These are phyloP conservation scores for Ginglymostoma cirratum DNA, from an alignment of 2,113 vertebrate species.

Conservation along the genomic window DNA sequence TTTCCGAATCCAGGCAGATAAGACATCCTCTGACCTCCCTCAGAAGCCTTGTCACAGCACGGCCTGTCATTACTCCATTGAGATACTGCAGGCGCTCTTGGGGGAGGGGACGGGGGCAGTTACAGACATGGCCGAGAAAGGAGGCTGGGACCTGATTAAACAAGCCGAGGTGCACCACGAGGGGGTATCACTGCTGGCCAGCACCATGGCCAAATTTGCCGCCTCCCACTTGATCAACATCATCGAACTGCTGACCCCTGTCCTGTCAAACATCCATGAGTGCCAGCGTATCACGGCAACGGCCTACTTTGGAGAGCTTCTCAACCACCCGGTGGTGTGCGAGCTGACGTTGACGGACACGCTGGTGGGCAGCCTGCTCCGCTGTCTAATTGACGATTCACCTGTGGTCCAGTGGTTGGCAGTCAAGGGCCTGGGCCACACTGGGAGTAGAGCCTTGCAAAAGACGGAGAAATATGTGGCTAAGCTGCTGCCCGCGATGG, in stretches of 20 bases:
- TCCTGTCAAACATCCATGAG: background rate
- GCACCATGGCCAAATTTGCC: background rate
- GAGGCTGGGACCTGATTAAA: background rate
- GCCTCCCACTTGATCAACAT: background rate
- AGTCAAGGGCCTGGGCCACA: background rate
- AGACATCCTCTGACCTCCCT: background rate
- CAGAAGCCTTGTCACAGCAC: background rate
- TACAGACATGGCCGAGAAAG: background rate
- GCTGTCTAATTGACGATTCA: background rate
- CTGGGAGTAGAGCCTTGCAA: background rate
- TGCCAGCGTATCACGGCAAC: background rate
- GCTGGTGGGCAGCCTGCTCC: background rate
- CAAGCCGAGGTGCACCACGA: background rate
- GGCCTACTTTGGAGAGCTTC: background rate
- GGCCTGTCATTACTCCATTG: background rate
- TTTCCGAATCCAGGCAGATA: background rate
- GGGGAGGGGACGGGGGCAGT: background rate
- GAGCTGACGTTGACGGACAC: background rate
- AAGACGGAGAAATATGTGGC: background rate
- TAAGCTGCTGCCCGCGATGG: background rate
- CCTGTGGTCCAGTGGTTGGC: conserved; percentile 16
- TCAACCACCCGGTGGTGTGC: background rate
- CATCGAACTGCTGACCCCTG: background rate
- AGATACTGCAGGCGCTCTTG: background rate
- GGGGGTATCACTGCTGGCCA: background rate